A percentile compares a stretch with the other conserved stretches of the same genome.
Evolutionary conservation across 2,797 vertebrate genomes (phyloP).

Genomic region (Lateolabrax maculatus): DNA sequence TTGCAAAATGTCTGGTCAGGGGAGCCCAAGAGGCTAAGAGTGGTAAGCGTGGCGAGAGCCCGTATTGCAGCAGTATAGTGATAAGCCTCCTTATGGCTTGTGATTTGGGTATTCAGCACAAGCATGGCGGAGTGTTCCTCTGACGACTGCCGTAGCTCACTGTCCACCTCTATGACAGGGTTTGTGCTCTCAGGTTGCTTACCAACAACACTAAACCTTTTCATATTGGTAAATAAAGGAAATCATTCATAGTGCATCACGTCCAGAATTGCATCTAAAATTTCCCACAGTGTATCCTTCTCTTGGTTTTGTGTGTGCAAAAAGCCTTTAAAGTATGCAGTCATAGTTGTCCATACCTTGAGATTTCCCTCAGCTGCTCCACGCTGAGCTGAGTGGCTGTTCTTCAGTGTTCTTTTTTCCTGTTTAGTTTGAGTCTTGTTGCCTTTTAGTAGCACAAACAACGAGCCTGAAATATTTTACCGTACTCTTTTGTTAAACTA

Average conservation of each 20-base stretch:
- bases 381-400: not conserved
- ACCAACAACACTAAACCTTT: not conserved
- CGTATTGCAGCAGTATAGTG: not conserved
- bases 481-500: not conserved
- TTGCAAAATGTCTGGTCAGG: constrained; percentile 13
- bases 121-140: not conserved
- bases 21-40: constrained; percentile 12
- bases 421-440: not conserved
- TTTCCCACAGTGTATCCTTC: not conserved
- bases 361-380: constrained; percentile 18
- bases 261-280: not conserved
- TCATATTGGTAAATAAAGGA: not conserved
- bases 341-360: not conserved
- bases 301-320: constrained; percentile 4
- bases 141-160: constrained; percentile 18
- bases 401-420: not conserved
- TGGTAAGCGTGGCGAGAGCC: constrained; percentile 10
- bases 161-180: not conserved
- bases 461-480: not conserved
- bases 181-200: not conserved
- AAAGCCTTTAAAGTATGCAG: constrained; percentile 4
- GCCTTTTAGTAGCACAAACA: constrained; percentile 3
- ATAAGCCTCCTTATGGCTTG: constrained; percentile 29
- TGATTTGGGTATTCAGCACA: constrained; percentile 27
- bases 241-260: not conserved